A percentile compares a stretch with the other conserved stretches of the same genome.
These are phyloP conservation scores for Gymnocheta viridis DNA, from an alignment of 2,888 invertebrate species.

Conservation along the genomic window DNA sequence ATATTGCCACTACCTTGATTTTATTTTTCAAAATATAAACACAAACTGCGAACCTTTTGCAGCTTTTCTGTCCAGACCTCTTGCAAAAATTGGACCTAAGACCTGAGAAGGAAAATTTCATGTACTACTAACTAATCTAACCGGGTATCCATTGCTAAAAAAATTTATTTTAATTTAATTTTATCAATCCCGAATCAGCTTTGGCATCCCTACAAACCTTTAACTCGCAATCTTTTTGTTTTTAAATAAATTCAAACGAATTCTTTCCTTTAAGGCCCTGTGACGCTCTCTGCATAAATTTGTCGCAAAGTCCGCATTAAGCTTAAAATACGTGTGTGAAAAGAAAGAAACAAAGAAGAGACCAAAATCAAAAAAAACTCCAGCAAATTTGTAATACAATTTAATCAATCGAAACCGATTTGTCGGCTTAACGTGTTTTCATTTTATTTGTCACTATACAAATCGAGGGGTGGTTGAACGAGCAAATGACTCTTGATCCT, in stretches of 20 bases:
- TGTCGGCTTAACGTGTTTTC: constrained; percentile 80
- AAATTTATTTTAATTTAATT: not conserved
- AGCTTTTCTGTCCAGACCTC: too few species aligned
- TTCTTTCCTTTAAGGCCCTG: constrained; percentile 15
- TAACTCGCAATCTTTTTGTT: too few species aligned
- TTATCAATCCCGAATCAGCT: too few species aligned
- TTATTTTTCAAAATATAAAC: too few species aligned
- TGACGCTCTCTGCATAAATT: constrained; percentile 23
- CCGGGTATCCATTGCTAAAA: too few species aligned
- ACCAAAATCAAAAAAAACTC: constrained; percentile 35
- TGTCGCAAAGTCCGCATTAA: constrained; percentile 48
- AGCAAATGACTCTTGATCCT: constrained; percentile 67
- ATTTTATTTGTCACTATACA: not conserved
- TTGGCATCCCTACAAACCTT: too few species aligned
- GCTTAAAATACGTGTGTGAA: constrained; percentile 63
- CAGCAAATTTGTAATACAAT: constrained; percentile 74
- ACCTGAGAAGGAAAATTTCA: too few species aligned
- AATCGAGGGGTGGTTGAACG: constrained; percentile 34
- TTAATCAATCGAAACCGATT: constrained; percentile 81
- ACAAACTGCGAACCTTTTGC: too few species aligned
- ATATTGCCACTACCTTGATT: too few species aligned
- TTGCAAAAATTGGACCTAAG: too few species aligned
- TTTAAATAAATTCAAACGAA: too few species aligned
- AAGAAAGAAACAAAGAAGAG: not conserved
- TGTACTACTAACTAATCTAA: too few species aligned